These are phyloP conservation scores for Hipposideros armiger DNA, from an alignment of 2,113 vertebrate species.

Conservation along the genomic window DNA sequence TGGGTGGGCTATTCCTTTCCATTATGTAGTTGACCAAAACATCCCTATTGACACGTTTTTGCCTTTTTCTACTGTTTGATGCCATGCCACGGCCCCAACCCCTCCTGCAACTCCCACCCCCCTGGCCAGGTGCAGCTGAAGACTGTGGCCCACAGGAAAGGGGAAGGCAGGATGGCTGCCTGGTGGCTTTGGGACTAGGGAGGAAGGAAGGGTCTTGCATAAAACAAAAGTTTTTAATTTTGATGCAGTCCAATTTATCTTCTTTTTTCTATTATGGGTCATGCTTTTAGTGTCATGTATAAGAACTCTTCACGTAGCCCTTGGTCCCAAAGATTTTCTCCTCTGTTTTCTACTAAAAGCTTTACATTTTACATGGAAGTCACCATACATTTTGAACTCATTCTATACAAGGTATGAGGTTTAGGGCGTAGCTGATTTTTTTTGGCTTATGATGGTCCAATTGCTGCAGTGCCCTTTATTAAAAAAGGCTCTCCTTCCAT, in stretches of 20 bases:
- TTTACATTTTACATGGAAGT: background rate
- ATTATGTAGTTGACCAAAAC: conserved; percentile 17
- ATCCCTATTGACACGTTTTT: background rate
- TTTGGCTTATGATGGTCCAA: background rate
- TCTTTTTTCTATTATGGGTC: conserved; percentile 7
- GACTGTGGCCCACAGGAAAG: background rate
- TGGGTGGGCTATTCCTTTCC: background rate
- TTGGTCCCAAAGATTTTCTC: background rate
- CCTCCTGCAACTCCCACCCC: too few relatives aligned
- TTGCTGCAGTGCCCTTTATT: background rate
- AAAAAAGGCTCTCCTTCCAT: background rate
- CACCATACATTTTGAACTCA: background rate
- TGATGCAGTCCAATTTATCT: background rate
- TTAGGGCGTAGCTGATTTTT: background rate
- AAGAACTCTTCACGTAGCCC: background rate
- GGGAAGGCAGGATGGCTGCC: background rate
- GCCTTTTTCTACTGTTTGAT: background rate
- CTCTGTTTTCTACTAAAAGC: background rate
- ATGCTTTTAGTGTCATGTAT: background rate
- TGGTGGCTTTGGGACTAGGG: background rate
- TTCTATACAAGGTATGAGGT: background rate
- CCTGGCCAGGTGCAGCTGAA: background rate
- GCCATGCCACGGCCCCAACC: background rate
- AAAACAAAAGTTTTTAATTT: background rate
- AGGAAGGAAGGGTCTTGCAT: background rate